Evolutionary conservation across 2,888 invertebrate species (phyloP).

Genomic region (Laothoe populi): DNA sequence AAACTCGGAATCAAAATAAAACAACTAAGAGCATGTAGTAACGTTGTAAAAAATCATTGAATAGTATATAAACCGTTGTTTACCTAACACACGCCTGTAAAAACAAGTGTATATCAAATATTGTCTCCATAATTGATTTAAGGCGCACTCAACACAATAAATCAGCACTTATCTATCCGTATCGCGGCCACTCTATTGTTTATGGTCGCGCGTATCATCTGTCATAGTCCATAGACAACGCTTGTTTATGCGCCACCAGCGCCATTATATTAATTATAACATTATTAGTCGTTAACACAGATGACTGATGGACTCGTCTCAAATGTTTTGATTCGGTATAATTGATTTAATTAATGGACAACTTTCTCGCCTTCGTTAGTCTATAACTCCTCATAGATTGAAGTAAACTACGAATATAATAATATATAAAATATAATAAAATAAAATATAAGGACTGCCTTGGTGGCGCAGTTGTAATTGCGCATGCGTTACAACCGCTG

Average conservation of each 20-base stretch:
- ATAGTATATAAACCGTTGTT: neutral
- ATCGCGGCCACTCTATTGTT: conserved; percentile 70
- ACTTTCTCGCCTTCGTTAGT: conserved; percentile 5
- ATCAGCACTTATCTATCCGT: conserved; percentile 70
- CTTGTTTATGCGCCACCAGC: conserved; percentile 39
- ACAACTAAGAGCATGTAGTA: too few species aligned
- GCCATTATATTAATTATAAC: conserved; percentile 28
- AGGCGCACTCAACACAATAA: conserved; percentile 63
- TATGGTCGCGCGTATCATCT: conserved; percentile 66
- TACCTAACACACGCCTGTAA: neutral
- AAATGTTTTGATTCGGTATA: conserved; percentile 21
- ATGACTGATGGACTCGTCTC: conserved; percentile 15
- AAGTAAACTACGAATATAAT: neutral
- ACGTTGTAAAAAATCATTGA: too few species aligned
- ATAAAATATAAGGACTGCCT: too few species aligned
- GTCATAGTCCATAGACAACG: conserved; percentile 56
- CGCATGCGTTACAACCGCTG: too few species aligned
- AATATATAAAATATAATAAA: neutral
- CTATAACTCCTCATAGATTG: conserved; percentile 11
- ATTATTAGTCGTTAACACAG: conserved; percentile 25
- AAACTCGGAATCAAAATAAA: too few species aligned
- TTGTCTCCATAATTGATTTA: conserved; percentile 68
- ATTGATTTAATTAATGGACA: conserved; percentile 26
- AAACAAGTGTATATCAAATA: conserved; percentile 15
- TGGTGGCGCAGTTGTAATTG: too few species aligned